These are phyloP conservation scores for Cataglyphis cursor DNA, from an alignment of 2,888 invertebrate genomes.

Conservation along the genomic window DNA sequence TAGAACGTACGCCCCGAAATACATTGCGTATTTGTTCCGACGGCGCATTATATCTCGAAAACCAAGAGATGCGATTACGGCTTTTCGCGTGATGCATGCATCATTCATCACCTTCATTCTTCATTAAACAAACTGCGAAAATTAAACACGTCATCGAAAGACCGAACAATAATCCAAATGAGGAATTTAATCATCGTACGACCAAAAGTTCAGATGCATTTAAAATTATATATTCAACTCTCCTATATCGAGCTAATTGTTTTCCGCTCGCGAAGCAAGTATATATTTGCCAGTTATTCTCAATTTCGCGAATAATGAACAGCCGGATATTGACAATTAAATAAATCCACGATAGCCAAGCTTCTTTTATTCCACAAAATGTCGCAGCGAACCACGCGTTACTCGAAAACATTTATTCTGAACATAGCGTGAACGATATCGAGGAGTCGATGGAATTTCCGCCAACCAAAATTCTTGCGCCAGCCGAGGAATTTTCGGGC, in stretches of 20 bases:
- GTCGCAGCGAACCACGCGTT: conserved; percentile 25
- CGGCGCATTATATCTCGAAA: conserved; percentile 23
- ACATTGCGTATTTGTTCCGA: conserved; percentile 5
- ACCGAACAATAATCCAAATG: background rate
- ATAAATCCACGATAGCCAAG: background rate
- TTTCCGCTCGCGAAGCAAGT: background rate
- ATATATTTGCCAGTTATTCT: background rate
- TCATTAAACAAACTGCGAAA: conserved; percentile 26
- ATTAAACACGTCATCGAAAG: background rate
- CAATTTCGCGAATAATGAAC: background rate
- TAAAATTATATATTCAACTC: background rate
- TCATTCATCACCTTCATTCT: conserved; percentile 11
- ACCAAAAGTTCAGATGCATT: background rate
- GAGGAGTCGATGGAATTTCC: conserved; percentile 51
- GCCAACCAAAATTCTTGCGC: conserved; percentile 49
- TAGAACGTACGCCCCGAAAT: background rate
- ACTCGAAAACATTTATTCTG: conserved; percentile 36
- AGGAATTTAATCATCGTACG: background rate
- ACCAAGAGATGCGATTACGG: background rate
- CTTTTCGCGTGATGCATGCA: background rate
- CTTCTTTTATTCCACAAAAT: background rate
- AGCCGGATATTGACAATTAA: conserved; percentile 11
- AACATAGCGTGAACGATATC: conserved; percentile 28
- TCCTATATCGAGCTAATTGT: background rate
- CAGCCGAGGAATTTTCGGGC: conserved; percentile 59